Evolutionary conservation across 2,113 vertebrate genomes (phyloP), one percentile per base, ranked within the genome.

Genomic region (Gopherus evgoodei): DNA sequence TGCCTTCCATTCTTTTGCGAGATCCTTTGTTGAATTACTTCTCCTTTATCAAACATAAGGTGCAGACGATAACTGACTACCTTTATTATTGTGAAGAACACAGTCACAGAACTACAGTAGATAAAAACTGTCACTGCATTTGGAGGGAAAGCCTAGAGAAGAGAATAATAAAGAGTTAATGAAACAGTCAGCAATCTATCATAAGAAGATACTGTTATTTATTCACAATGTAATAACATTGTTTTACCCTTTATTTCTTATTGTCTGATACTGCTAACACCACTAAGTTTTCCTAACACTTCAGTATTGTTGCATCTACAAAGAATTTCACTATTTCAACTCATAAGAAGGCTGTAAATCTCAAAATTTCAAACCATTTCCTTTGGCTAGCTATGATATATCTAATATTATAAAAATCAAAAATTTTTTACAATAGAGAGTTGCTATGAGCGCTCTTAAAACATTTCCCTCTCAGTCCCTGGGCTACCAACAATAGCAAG

Each of bases 11-110:
- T 98, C 94, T 98, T 98, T 75, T 97, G 97, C 35, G 98, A 96
- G 91, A 98, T 98, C 88, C 95, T 98, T 7, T 97, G 99, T 89
- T 98, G 98, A 94, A 99, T 97, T 49, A 98, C 97, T 97, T 99
- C 99, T 0, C 99, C 99, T 95, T 99, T 98, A 75, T 99, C 99
- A 50, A 99, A 99, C 99, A 99, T 99, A 91, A 99, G 96, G 94
- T 99, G 99, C 38, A 99, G 98, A 78, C 99, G 99, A 80, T 99
- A 99, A 98, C 99, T 99, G 96, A 99, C 95, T 92, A 99, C 79
- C 95, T 99, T 99, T 97, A 99, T 99, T 86, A 98, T 82, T 62
- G 99, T 97, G 97, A 99, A 99, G 97, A 99, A 98, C 86, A 99
- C 56, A 0, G 99, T 99, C 97, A 99, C 99, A 7, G 94, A 98